These are phyloP conservation scores for Oncorhynchus gorbuscha DNA, from an alignment of 2,113 vertebrate genomes.

Conservation along the genomic window DNA sequence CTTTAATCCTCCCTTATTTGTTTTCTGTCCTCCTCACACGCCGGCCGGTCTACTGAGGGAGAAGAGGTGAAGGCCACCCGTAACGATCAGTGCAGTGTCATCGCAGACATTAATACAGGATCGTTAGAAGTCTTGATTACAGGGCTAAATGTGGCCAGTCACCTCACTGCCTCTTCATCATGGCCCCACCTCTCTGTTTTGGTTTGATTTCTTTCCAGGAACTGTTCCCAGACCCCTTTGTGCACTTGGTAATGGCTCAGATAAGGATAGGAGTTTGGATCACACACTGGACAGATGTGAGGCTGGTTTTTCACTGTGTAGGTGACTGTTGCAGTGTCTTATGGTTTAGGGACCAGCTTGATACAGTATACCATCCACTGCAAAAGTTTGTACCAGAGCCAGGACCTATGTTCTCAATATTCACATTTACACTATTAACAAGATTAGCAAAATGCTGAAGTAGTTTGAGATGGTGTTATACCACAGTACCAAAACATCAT, in stretches of 20 bases:
- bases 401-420: no score
- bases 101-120: conserved; percentile 14
- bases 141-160: not conserved
- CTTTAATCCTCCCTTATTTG: conserved; percentile 2
- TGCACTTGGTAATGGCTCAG: not conserved
- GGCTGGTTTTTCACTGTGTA: not conserved
- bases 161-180: not conserved
- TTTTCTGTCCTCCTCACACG: conserved; percentile 6
- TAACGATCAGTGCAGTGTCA: conserved; percentile 10
- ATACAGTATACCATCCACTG: no score
- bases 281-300: not conserved
- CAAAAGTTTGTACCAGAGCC: no score
- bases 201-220: not conserved
- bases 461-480: no score
- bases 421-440: no score
- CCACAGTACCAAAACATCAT: no score
- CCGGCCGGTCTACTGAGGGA: not conserved
- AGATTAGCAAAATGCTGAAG: no score
- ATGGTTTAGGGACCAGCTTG: no score
- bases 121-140: conserved; percentile 16
- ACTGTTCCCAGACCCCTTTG: not conserved
- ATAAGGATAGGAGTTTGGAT: not conserved
- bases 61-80: no score
- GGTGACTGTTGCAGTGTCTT: not conserved
- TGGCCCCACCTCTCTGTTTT: not conserved